A percentile compares a stretch with the other conserved stretches of the same genome.
Conservation (phyloP, 2,113 vertebrate genomes). For the Girardinichthys multiradiatus region DNA sequence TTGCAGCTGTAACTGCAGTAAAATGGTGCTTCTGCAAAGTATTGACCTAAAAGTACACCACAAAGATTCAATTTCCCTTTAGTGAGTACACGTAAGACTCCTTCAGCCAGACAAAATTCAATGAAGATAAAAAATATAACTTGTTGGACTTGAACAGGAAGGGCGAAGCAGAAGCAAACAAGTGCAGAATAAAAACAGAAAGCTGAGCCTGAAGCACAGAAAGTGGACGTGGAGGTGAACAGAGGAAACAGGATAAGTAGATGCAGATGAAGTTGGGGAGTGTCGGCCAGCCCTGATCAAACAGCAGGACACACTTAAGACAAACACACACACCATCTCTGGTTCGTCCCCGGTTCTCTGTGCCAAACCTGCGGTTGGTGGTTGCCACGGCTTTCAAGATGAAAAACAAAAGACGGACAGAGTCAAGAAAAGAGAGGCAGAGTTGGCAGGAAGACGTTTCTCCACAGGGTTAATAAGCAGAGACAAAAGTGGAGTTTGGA, state of each 20-base stretch:
- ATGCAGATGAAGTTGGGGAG: conserved; percentile 24
- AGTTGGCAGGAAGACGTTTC: not conserved
- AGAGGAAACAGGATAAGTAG: not conserved
- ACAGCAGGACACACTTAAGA: conserved; percentile 58
- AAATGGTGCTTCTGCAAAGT: too few species aligned
- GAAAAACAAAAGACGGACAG: conserved; percentile 46
- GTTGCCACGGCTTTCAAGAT: conserved; percentile 44
- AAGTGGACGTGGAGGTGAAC: not conserved
- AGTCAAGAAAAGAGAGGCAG: conserved; percentile 3
- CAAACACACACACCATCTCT: conserved; percentile 33
- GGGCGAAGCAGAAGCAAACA: too few species aligned
- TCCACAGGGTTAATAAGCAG: conserved; percentile 64
- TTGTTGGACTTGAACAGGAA: too few species aligned
- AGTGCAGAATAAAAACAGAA: not conserved
- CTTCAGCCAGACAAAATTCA: too few species aligned
- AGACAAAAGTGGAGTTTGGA: conserved; percentile 61
- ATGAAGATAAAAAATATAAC: too few species aligned
- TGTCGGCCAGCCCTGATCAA: conserved; percentile 63
- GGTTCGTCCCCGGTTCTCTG: conserved; percentile 36
- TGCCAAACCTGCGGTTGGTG: conserved; percentile 61
- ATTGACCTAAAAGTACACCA: too few species aligned
- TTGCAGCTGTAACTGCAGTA: too few species aligned
- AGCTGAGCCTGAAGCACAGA: not conserved
- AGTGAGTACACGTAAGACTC: too few species aligned
- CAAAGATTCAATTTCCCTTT: too few species aligned